Evolutionary conservation across 2,113 vertebrate genomes (phyloP).

Genomic region (Megaceryle maxima): DNA sequence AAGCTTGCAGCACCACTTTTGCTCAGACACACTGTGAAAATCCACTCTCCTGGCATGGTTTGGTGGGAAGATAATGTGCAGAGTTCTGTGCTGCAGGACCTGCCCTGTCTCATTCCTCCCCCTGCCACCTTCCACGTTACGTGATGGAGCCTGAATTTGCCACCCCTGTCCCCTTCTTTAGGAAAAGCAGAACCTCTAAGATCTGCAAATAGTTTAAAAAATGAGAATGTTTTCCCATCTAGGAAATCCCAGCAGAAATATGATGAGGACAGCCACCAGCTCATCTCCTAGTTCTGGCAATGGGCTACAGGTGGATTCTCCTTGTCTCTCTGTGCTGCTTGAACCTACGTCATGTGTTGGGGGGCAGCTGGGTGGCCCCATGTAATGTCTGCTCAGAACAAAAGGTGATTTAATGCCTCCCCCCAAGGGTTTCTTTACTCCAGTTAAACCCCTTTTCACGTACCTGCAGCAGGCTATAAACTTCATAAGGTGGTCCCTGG

Average conservation of each 20-base stretch:
- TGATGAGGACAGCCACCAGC: background rate
- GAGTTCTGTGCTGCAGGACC: background rate
- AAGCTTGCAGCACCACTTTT: background rate
- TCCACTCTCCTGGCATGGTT: fast-evolving
- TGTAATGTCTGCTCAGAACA: background rate
- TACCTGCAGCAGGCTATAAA: background rate
- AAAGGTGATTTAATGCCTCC: background rate
- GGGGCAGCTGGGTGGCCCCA: background rate
- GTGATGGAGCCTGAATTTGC: background rate
- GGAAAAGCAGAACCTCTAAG: background rate
- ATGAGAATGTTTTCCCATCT: background rate
- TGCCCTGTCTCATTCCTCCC: background rate
- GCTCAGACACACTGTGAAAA: background rate
- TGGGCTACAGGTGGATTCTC: background rate
- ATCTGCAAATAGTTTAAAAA: background rate
- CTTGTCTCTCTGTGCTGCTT: fast-evolving
- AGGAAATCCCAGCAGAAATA: background rate
- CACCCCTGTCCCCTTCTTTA: background rate
- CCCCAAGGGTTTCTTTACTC: background rate
- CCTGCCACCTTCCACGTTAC: background rate
- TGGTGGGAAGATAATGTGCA: background rate
- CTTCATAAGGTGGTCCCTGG: fast-evolving
- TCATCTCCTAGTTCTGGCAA: background rate
- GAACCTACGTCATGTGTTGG: fast-evolving
- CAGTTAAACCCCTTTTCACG: background rate